Percentiles rank a stretch among this genome's conserved stretches.
These are phyloP conservation scores for Nothura maculosa DNA, from an alignment of 2,797 vertebrate species.

Conservation along the genomic window DNA sequence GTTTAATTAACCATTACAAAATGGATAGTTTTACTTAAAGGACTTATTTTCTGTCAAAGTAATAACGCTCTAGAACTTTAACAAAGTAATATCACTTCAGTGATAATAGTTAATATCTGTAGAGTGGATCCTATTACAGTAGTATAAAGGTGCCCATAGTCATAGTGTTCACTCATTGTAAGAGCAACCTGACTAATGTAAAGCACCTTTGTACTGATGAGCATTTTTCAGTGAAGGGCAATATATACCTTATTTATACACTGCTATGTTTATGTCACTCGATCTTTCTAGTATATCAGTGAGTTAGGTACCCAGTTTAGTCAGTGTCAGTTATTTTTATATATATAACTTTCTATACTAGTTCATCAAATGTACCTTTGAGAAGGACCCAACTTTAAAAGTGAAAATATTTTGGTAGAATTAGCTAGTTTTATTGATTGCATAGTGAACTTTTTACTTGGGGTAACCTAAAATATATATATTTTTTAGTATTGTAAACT, in stretches of 20 bases:
- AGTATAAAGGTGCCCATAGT: neutral
- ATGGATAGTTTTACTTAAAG: neutral
- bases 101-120: neutral
- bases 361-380: neutral
- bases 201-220: neutral
- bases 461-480: neutral
- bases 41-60: neutral
- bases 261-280: neutral
- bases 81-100: neutral
- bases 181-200: neutral
- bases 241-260: too few species aligned
- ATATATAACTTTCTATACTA: fast-evolving
- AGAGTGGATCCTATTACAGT: neutral
- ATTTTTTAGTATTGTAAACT: neutral
- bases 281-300: neutral
- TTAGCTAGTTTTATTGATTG: neutral
- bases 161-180: neutral
- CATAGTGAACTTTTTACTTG: neutral
- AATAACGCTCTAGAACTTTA: neutral
- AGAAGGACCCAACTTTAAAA: neutral
- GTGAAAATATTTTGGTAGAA: neutral
- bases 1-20: neutral
- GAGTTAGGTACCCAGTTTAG: neutral
- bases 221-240: neutral
- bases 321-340: neutral